Conservation (phyloP, 1,140 invertebrate species). For the Solen grandis region DNA sequence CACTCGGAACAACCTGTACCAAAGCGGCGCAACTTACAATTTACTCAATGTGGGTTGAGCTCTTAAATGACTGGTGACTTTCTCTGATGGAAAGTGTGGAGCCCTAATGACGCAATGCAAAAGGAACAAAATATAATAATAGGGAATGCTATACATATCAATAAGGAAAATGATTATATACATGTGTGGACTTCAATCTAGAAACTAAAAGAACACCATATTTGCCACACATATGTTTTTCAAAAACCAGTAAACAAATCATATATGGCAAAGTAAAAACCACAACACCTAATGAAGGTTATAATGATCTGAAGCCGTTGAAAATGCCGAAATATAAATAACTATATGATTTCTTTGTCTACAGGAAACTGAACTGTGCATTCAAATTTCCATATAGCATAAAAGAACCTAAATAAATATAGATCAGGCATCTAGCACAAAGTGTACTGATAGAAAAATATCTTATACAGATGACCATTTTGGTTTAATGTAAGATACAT, state of each 20-base stretch:
- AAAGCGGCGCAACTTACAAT: conserved; percentile 36
- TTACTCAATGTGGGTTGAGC: conserved; percentile 16
- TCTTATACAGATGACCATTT: not conserved
- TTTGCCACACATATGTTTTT: not conserved
- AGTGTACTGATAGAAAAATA: not conserved
- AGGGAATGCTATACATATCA: no score
- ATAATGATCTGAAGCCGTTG: no score
- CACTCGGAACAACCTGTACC: conserved; percentile 7
- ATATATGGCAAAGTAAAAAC: conserved; percentile 5
- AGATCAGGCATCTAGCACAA: not conserved
- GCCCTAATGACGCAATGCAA: conserved; percentile 27
- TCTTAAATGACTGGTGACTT: conserved; percentile 36
- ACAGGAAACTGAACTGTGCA: not conserved
- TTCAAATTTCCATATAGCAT: not conserved
- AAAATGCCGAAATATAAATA: not conserved
- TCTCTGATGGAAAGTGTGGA: conserved; percentile 44
- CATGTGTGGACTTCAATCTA: not conserved
- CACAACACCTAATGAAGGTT: no score
- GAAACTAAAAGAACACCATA: not conserved
- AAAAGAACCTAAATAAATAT: not conserved
- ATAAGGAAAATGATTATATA: conserved; percentile 6
- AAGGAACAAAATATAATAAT: conserved; percentile 6
- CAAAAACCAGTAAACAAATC: not conserved
- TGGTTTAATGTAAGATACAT: not conserved
- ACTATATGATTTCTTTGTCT: not conserved